Conservation (phyloP, 2,113 vertebrate genomes). For the Dunckerocampus dactyliophorus region DNA sequence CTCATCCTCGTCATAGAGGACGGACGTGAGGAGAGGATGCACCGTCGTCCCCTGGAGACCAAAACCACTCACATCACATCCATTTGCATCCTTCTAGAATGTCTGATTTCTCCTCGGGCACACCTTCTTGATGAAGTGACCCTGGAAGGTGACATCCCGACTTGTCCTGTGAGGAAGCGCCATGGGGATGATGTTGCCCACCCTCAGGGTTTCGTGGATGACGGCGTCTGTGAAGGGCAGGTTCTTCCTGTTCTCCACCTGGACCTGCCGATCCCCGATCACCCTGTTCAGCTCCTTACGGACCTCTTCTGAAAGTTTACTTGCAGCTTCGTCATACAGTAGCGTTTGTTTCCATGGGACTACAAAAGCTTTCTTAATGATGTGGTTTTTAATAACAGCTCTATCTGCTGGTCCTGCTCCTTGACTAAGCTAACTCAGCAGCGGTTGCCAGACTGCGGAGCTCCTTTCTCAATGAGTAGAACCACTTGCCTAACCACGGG, state of each 20-base stretch:
- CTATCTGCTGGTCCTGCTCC: too few species aligned
- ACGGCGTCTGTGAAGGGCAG: conserved; percentile 40
- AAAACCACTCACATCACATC: not conserved
- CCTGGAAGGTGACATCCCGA: conserved; percentile 35
- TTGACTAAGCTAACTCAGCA: not conserved
- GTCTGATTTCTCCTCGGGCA: not conserved
- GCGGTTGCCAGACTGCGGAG: rapidly evolving
- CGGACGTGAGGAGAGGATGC: conserved; percentile 2
- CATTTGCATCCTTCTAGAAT: too few species aligned
- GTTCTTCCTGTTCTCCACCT: conserved; percentile 24
- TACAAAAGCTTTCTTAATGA: too few species aligned
- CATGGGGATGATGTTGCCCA: conserved; percentile 26
- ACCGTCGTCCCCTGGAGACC: conserved; percentile 13
- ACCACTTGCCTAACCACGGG: conserved; percentile 19
- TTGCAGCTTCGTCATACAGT: not conserved
- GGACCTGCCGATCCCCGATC: conserved; percentile 28
- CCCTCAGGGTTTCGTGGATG: conserved; percentile 44
- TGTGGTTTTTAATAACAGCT: too few species aligned
- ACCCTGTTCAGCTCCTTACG: conserved; percentile 37
- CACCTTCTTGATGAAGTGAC: conserved; percentile 46
- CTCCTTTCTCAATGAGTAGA: not conserved
- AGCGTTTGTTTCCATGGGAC: too few species aligned
- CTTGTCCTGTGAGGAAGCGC: conserved; percentile 19
- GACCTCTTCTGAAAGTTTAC: conserved; percentile 32
- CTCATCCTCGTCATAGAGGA: conserved; percentile 4